phyloP scores from a whole-genome alignment of 2,113 vertebrate genomes.

The Chauna torquata region DNA sequence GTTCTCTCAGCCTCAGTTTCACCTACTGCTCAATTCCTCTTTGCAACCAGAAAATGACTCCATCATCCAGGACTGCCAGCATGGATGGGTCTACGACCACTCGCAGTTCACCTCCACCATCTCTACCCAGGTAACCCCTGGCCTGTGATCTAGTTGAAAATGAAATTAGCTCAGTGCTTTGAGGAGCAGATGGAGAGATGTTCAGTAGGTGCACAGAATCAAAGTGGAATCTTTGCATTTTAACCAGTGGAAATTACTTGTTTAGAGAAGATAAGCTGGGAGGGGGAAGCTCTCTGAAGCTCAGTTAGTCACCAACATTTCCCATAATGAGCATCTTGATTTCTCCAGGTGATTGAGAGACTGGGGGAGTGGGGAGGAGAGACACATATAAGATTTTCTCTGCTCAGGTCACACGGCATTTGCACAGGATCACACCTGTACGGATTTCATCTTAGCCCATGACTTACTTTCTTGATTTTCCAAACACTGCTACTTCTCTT shows the following conservation, averaged over 20 bases:
- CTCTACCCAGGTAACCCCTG: constrained; percentile 80
- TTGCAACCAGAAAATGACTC: constrained; percentile 29
- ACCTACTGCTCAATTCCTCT: constrained; percentile 78
- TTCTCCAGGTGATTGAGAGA: neutral
- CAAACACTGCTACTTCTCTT: neutral
- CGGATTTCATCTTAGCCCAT: neutral
- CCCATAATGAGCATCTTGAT: neutral
- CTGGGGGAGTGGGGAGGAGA: neutral
- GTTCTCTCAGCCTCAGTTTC: constrained; percentile 79
- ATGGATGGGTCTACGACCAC: constrained; percentile 86
- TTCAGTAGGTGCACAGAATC: neutral
- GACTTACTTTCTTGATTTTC: neutral
- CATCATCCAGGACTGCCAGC: constrained; percentile 73
- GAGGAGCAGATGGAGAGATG: neutral
- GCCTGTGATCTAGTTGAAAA: neutral
- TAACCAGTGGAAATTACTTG: neutral
- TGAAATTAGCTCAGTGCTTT: neutral
- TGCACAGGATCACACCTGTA: neutral
- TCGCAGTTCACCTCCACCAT: constrained; percentile 84
- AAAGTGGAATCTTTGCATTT: neutral
- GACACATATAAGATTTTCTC: neutral
- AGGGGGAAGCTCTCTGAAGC: neutral
- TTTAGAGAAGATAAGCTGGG: neutral
- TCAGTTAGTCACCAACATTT: neutral
- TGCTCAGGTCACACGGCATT: neutral